These are phyloP conservation scores for Drosophila teissieri DNA, from an alignment of 1,140 invertebrate genomes.

Conservation along the genomic window DNA sequence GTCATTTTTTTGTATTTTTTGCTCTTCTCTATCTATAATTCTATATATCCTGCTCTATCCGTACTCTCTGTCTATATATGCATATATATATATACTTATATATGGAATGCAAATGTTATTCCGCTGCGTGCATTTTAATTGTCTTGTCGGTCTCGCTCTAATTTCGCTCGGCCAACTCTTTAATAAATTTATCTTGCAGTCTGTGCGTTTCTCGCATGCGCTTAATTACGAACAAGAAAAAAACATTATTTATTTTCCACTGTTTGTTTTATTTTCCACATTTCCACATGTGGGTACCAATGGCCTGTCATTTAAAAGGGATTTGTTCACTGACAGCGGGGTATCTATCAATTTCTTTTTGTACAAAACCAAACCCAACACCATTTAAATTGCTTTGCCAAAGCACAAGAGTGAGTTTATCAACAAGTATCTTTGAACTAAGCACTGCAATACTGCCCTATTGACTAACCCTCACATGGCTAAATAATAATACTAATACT, in stretches of 20 bases:
- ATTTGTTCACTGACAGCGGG: constrained; percentile 9
- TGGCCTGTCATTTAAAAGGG: constrained; percentile 43
- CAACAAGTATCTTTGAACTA: constrained; percentile 34
- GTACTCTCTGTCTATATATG: constrained; percentile 3
- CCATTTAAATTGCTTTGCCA: constrained; percentile 22
- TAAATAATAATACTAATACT: constrained; percentile 32
- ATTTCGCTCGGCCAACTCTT: constrained; percentile 21
- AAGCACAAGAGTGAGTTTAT: constrained; percentile 41
- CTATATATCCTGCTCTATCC: constrained; percentile 10
- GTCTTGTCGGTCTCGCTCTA: constrained; percentile 40
- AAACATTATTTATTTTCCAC: constrained; percentile 30
- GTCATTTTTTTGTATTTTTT: constrained; percentile 42
- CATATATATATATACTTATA: constrained; percentile 17
- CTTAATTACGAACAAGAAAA: constrained; percentile 63
- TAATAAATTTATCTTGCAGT: constrained; percentile 25
- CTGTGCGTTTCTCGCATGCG: constrained; percentile 67
- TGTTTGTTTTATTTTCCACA: constrained; percentile 46
- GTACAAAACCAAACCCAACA: constrained; percentile 18
- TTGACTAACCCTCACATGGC: constrained; percentile 38
- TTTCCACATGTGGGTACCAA: constrained; percentile 36
- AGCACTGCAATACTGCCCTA: constrained; percentile 39
- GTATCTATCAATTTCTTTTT: constrained; percentile 25
- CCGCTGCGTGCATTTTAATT: constrained; percentile 56
- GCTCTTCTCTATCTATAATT: constrained; percentile 12
- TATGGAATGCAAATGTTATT: constrained; percentile 41